A percentile compares a stretch with the other conserved stretches of the same genome.
Conservation (phyloP, 2,888 invertebrate species). For the Uloborus plumipes region DNA sequence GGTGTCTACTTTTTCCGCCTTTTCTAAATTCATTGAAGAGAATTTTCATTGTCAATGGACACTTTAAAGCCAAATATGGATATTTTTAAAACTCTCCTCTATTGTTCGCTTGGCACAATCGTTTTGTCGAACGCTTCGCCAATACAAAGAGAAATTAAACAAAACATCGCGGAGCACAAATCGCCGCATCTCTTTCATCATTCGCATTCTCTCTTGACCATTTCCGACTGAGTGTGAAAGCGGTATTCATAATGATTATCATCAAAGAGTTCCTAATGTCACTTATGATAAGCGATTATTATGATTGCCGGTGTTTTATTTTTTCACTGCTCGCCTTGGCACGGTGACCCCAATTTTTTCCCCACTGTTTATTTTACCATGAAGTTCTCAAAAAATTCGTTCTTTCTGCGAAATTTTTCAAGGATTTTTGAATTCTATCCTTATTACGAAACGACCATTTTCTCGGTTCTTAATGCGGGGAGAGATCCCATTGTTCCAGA, state of each 20-base stretch:
- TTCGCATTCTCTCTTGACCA: background rate
- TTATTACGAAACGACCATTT: background rate
- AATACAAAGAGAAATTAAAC: background rate
- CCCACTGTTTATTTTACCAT: conserved; percentile 21
- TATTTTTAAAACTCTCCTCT: no score
- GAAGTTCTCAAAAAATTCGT: background rate
- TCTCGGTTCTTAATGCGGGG: no score
- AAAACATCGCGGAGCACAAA: background rate
- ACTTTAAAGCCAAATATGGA: no score
- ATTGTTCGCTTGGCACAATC: no score
- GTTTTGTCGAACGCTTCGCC: background rate
- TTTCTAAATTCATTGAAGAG: no score
- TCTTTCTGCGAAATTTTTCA: conserved; percentile 3
- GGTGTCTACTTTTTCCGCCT: no score
- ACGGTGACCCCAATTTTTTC: conserved; percentile 40
- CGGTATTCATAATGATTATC: conserved; percentile 37
- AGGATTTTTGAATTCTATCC: conserved; percentile 25
- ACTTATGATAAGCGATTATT: conserved; percentile 36
- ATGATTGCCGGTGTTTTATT: conserved; percentile 29
- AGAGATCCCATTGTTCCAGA: no score
- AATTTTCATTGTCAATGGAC: no score
- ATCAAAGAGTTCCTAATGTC: conserved; percentile 34
- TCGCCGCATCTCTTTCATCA: background rate
- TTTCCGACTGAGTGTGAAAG: conserved; percentile 31
- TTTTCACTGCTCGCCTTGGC: conserved; percentile 43